Percentiles rank a stretch among this genome's conserved stretches.
Conservation (phyloP, 2,888 invertebrate species). For the Synergus umbraculus region DNA sequence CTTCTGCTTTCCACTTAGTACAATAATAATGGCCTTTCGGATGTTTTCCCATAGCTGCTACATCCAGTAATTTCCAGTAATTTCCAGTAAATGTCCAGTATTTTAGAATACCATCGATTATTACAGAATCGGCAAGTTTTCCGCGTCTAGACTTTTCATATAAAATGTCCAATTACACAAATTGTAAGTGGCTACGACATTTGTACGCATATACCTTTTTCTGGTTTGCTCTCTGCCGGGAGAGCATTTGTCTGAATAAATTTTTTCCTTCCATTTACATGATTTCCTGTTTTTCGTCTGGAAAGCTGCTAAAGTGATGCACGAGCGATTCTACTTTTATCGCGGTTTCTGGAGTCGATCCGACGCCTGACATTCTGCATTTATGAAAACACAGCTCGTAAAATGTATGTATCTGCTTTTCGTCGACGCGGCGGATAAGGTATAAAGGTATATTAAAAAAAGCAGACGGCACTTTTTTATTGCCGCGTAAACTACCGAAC, state of each 20-base stretch:
- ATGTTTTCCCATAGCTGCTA: too few relatives aligned
- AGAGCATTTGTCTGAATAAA: neutral
- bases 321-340: conserved; percentile 11
- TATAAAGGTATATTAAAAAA: conserved; percentile 39
- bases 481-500: conserved; percentile 26
- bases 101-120: too few relatives aligned
- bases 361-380: conserved; percentile 59
- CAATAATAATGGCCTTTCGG: too few relatives aligned
- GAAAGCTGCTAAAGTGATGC: neutral
- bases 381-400: conserved; percentile 63
- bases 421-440: conserved; percentile 35
- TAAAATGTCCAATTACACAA: neutral
- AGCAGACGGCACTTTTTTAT: conserved; percentile 37
- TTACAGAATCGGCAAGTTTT: too few relatives aligned
- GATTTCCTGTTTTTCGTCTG: conserved; percentile 22
- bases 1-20: neutral
- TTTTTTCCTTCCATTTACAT: conserved; percentile 12
- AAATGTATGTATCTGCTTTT: conserved; percentile 46
- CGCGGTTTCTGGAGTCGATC: conserved; percentile 24
- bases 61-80: too few relatives aligned
- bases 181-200: neutral
- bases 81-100: too few relatives aligned
- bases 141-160: too few relatives aligned
- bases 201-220: neutral
- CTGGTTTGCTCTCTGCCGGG: neutral